Percentiles rank a stretch among this genome's conserved stretches.
These are phyloP conservation scores for Thecocarcelia acutangulata DNA, from an alignment of 2,888 invertebrate genomes.

Conservation along the genomic window DNA sequence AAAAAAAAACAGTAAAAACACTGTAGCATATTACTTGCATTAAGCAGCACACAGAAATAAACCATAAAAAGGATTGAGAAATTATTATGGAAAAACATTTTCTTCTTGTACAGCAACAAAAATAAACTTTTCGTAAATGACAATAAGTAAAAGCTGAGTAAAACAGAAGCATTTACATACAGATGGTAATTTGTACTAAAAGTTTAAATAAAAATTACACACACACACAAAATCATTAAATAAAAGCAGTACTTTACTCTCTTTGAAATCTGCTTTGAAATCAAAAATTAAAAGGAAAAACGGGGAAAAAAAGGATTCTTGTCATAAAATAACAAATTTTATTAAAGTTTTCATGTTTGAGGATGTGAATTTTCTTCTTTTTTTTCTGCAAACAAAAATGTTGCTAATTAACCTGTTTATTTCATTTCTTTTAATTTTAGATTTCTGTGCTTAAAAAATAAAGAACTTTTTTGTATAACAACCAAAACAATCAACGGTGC, in stretches of 20 bases:
- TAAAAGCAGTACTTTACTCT: conserved; percentile 20
- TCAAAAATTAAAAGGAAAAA: not conserved
- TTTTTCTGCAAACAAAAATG: conserved; percentile 32
- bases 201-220: conserved; percentile 16
- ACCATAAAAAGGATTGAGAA: conserved; percentile 41
- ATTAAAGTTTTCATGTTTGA: conserved; percentile 51
- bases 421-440: conserved; percentile 28
- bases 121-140: conserved; percentile 33
- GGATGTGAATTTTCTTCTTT: conserved; percentile 2
- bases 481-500: conserved; percentile 2
- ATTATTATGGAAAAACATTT: conserved; percentile 19
- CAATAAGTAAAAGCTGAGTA: conserved; percentile 34
- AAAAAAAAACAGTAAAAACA: conserved; percentile 21
- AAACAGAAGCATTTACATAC: not conserved
- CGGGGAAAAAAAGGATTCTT: conserved; percentile 5
- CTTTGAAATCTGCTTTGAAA: conserved; percentile 8
- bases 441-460: conserved; percentile 13
- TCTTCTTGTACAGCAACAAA: not conserved
- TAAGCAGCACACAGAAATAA: conserved; percentile 7
- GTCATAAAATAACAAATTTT: conserved; percentile 42
- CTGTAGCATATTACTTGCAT: not conserved
- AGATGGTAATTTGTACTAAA: conserved; percentile 35
- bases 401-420: conserved; percentile 65
- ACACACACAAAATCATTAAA: conserved; percentile 13
- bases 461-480: conserved; percentile 14